A percentile compares a stretch with the other conserved stretches of the same genome.
Conservation (phyloP, 1,140 invertebrate species). For the Ptiloglossa arizonensis region DNA sequence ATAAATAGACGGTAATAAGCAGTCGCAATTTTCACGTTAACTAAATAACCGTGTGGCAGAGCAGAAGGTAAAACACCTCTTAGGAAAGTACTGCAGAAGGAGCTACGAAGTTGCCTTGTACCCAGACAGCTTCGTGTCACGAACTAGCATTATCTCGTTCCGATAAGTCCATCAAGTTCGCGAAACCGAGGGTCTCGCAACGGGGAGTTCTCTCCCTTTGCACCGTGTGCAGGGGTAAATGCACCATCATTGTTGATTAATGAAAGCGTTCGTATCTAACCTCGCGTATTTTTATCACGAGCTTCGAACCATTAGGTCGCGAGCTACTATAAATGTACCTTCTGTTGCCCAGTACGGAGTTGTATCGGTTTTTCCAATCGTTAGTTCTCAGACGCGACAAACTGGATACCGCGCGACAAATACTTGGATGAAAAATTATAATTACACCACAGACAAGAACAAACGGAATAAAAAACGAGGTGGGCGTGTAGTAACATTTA, state of each 20-base stretch:
- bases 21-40: constrained; percentile 24
- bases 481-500: too few species aligned
- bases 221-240: too few species aligned
- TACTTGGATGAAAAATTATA: too few species aligned
- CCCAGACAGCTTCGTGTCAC: constrained; percentile 53
- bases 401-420: too few species aligned
- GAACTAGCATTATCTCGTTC: constrained; percentile 60
- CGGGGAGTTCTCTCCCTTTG: not conserved
- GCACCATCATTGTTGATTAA: constrained; percentile 55
- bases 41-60: constrained; percentile 8
- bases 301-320: not conserved
- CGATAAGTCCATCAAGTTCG: constrained; percentile 57
- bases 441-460: too few species aligned
- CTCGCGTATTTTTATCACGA: not conserved
- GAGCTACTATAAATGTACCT: not conserved
- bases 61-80: constrained; percentile 38
- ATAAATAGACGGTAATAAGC: too few species aligned
- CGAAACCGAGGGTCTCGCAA: constrained; percentile 21
- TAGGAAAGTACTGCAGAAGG: constrained; percentile 46
- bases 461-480: too few species aligned
- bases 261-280: constrained; percentile 5
- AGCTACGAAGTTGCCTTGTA: constrained; percentile 33
- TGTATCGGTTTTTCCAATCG: too few species aligned
- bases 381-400: too few species aligned
- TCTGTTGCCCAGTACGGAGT: too few species aligned